phyloP scores from a whole-genome alignment of 2,113 vertebrate species.

The Ictidomys tridecemlineatus region DNA sequence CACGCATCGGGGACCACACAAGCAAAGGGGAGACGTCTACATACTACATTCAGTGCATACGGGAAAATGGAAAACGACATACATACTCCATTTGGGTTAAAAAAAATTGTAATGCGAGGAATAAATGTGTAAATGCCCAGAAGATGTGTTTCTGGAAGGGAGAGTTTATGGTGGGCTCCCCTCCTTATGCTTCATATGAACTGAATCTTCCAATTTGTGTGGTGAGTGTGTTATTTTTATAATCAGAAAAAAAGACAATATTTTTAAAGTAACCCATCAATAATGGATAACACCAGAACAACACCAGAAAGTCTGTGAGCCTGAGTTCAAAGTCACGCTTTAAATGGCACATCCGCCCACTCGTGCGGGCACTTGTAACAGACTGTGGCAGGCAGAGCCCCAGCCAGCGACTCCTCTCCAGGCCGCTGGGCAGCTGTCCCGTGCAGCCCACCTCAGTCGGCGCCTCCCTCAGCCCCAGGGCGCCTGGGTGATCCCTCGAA shows the following conservation, averaged over 20 bases:
- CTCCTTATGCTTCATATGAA: neutral
- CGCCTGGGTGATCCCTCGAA: neutral
- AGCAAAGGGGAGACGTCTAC: neutral
- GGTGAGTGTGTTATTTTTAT: neutral
- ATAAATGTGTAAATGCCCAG: rapidly evolving
- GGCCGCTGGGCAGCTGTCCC: neutral
- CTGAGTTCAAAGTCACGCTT: neutral
- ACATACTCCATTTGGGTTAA: neutral
- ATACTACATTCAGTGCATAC: rapidly evolving
- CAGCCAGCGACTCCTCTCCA: neutral
- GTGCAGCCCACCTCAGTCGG: neutral
- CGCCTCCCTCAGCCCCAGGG: neutral
- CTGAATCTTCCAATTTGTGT: neutral
- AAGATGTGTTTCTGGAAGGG: neutral
- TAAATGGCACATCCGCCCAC: neutral
- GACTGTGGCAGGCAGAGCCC: neutral
- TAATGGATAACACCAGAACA: neutral
- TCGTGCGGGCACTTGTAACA: neutral
- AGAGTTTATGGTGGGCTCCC: neutral
- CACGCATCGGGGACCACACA: too few relatives aligned
- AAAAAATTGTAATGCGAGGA: rapidly evolving
- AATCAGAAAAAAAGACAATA: neutral
- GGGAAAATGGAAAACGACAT: rapidly evolving
- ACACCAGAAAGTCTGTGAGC: neutral
- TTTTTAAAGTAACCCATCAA: neutral